phyloP scores from a whole-genome alignment of 2,888 invertebrate species.

The Epinotia demarniana region DNA sequence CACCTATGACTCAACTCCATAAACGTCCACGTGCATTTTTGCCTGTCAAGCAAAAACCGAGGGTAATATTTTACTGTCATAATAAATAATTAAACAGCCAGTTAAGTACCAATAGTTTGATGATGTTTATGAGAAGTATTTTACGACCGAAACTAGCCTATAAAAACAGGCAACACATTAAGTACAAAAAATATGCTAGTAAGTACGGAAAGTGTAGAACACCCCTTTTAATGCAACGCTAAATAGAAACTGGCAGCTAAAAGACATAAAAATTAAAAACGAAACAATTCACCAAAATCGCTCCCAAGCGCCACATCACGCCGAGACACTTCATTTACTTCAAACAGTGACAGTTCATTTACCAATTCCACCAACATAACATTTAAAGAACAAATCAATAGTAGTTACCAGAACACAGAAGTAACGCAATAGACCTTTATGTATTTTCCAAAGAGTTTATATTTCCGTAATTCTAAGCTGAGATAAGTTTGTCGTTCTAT shows the following conservation, averaged over 20 bases:
- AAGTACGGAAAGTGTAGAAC: neutral
- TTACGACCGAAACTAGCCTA: neutral
- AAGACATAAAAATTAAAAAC: constrained; percentile 36
- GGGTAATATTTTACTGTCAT: constrained; percentile 1
- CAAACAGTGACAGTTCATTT: constrained; percentile 64
- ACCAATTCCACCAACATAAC: constrained; percentile 63
- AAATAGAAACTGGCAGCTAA: constrained; percentile 10
- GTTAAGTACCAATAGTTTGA: neutral
- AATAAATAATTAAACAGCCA: neutral
- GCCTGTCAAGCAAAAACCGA: neutral
- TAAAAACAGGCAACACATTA: too few species aligned
- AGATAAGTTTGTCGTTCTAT: constrained; percentile 20
- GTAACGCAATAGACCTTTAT: neutral
- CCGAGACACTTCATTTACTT: constrained; percentile 31
- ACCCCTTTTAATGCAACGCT: neutral
- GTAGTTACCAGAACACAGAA: constrained; percentile 46
- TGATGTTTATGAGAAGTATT: neutral
- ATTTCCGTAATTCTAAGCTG: neutral
- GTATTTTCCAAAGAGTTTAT: neutral
- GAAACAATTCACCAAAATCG: constrained; percentile 35
- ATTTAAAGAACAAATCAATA: constrained; percentile 80
- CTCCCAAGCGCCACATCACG: constrained; percentile 40
- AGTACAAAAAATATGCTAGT: neutral
- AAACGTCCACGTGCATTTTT: neutral
- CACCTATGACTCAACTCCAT: neutral